These are phyloP conservation scores for Centrocercus urophasianus DNA, from an alignment of 2,113 vertebrate genomes.

Conservation along the genomic window DNA sequence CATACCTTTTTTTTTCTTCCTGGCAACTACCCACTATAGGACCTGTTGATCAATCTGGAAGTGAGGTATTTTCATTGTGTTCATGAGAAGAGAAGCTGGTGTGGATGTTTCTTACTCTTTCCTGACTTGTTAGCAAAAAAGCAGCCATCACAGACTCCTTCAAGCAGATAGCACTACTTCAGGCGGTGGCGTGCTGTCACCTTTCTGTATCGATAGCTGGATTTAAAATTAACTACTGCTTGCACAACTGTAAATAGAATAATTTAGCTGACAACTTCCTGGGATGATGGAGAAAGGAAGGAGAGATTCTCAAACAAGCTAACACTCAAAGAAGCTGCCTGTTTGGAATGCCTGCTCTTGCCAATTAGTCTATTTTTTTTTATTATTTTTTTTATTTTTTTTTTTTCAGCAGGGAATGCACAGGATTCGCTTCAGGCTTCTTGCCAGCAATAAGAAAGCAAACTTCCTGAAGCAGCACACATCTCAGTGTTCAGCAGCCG, in stretches of 20 bases:
- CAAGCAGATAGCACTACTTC: background rate
- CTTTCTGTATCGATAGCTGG: background rate
- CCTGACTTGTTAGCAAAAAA: background rate
- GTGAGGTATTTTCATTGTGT: background rate
- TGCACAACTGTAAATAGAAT: background rate
- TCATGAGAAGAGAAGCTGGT: background rate
- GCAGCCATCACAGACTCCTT: background rate
- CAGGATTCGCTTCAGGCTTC: background rate
- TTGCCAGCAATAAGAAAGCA: accelerated
- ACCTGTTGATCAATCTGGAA: background rate
- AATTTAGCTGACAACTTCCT: background rate
- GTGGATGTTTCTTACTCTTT: background rate
- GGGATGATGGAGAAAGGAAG: accelerated
- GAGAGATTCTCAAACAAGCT: background rate
- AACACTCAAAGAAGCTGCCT: accelerated
- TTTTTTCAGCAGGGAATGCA: background rate
- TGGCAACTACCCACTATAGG: background rate
- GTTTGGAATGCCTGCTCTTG: background rate
- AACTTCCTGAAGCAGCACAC: accelerated
- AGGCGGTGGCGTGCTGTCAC: background rate
- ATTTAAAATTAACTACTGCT: slow-evolving; percentile 2
- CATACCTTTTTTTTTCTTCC: accelerated
- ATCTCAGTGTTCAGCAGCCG: background rate
- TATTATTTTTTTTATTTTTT: no score
- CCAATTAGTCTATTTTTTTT: background rate